Evolutionary conservation across 2,888 invertebrate species (phyloP).

Genomic region (Camponotus fellah): DNA sequence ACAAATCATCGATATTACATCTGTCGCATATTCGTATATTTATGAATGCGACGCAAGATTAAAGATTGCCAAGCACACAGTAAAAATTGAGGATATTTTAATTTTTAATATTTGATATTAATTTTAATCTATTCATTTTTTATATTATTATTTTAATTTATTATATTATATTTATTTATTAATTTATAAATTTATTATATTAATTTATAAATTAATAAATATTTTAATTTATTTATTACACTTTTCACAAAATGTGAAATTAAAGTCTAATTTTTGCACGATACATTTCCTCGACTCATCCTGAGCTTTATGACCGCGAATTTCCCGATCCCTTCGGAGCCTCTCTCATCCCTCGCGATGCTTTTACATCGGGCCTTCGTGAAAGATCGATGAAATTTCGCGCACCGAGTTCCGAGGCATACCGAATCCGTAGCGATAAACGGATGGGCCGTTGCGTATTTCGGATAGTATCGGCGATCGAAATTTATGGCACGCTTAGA

Average conservation of each 20-base stretch:
- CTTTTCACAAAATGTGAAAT: background rate
- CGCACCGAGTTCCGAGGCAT: constrained; percentile 20
- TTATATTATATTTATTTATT: too few species aligned
- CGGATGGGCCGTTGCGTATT: constrained; percentile 24
- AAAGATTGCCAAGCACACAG: background rate
- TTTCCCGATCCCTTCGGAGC: background rate
- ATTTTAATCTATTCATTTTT: too few species aligned
- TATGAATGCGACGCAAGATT: background rate
- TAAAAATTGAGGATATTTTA: background rate
- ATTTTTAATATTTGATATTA: background rate
- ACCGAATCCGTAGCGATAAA: constrained; percentile 21
- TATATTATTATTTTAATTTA: too few species aligned
- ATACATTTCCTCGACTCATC: background rate
- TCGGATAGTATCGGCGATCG: constrained; percentile 42
- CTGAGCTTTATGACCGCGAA: background rate
- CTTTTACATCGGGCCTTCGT: background rate
- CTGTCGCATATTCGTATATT: background rate
- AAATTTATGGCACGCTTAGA: constrained; percentile 51
- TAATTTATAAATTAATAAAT: too few species aligned
- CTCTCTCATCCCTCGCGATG: background rate
- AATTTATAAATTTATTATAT: too few species aligned
- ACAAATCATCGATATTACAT: constrained; percentile 23
- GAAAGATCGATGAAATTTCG: constrained; percentile 37
- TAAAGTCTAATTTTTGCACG: background rate
- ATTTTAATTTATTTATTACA: too few species aligned